These are phyloP conservation scores for Mustela nigripes DNA, from an alignment of 2,113 vertebrate species.

Conservation along the genomic window DNA sequence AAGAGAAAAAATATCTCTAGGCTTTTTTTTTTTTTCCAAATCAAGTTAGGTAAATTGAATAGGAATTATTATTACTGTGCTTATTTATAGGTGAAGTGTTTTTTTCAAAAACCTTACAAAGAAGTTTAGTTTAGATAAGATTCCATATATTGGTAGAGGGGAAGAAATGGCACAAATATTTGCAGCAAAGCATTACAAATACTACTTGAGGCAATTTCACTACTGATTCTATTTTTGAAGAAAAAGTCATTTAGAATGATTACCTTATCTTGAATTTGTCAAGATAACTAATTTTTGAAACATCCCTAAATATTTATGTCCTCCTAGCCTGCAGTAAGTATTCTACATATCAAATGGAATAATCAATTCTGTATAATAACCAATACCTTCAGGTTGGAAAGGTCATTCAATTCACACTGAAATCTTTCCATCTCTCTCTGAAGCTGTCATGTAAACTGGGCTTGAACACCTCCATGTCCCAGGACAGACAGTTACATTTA, in stretches of 20 bases:
- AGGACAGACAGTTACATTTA: not conserved
- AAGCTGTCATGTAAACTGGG: not conserved
- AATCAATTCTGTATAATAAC: not conserved
- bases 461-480: not conserved
- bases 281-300: not conserved
- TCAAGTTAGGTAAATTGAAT: not conserved
- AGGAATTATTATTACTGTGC: not conserved
- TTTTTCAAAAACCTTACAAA: not conserved
- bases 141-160: not conserved
- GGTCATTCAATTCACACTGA: not conserved
- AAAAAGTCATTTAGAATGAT: not conserved
- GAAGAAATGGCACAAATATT: not conserved
- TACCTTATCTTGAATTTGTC: not conserved
- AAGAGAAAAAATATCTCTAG: not conserved
- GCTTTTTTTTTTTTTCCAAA: not conserved
- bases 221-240: not conserved
- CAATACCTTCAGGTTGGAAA: not conserved
- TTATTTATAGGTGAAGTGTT: not conserved
- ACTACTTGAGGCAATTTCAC: not conserved
- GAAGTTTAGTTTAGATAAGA: not conserved
- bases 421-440: not conserved
- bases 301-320: not conserved
- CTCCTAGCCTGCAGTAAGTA: not conserved
- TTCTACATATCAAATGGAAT: not conserved
- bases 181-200: not conserved